phyloP scores from a whole-genome alignment of 1,140 invertebrate genomes.

The Drosophila ananassae region DNA sequence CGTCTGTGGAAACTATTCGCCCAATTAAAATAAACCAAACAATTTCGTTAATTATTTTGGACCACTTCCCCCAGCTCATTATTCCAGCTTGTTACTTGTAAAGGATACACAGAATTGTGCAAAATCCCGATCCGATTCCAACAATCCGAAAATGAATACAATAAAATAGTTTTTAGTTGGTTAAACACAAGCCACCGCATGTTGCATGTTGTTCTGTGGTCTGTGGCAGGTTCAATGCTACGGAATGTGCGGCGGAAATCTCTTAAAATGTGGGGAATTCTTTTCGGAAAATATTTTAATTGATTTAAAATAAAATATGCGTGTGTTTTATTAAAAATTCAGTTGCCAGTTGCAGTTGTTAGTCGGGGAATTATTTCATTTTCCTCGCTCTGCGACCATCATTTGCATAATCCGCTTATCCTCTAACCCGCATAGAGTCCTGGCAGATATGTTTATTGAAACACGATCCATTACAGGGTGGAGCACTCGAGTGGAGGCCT shows the following conservation, averaged over 20 bases:
- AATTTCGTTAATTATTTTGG: conserved; percentile 28
- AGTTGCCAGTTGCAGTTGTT: conserved; percentile 32
- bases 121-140: conserved; percentile 13
- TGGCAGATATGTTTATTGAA: not conserved
- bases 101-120: not conserved
- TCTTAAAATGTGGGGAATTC: conserved; percentile 26
- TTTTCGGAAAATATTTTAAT: conserved; percentile 51
- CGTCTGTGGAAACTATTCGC: conserved; percentile 11
- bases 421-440: conserved; percentile 48
- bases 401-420: conserved; percentile 70
- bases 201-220: conserved; percentile 17
- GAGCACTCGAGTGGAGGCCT: conserved; percentile 25
- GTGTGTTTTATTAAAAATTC: conserved; percentile 64
- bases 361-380: conserved; percentile 23
- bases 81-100: not conserved
- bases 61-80: conserved; percentile 1
- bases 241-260: conserved; percentile 16
- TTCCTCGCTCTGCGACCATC: conserved; percentile 17
- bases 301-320: conserved; percentile 67
- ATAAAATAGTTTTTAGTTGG: conserved; percentile 62
- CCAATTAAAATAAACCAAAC: conserved; percentile 38
- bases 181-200: conserved; percentile 53
- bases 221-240: conserved; percentile 31
- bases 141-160: conserved; percentile 27
- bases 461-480: conserved; percentile 27